A percentile compares a stretch with the other conserved stretches of the same genome.
These are phyloP conservation scores for Pseudomyrmex dendroicus DNA, from an alignment of 1,140 invertebrate genomes.

Conservation along the genomic window DNA sequence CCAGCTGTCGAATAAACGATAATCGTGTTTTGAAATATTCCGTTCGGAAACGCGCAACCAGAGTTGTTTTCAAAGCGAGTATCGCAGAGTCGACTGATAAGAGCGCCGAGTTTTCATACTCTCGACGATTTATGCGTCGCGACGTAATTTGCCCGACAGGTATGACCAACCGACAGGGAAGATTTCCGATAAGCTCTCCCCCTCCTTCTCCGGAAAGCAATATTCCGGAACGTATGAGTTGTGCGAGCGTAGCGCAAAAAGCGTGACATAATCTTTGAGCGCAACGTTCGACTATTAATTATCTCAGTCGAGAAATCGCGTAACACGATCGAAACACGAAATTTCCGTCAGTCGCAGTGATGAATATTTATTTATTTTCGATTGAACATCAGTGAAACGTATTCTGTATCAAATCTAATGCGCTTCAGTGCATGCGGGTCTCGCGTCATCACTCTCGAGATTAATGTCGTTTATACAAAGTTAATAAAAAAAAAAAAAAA, in stretches of 20 bases:
- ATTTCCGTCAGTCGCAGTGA: background rate
- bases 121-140: conserved; percentile 33
- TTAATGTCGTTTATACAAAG: too few relatives aligned
- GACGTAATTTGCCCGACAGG: conserved; percentile 41
- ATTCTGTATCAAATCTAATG: background rate
- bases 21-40: background rate
- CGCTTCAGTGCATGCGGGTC: background rate
- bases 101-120: conserved; percentile 20
- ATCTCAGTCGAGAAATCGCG: conserved; percentile 4
- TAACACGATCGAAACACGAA: background rate
- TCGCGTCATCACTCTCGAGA: background rate
- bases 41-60: background rate
- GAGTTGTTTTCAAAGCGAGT: background rate
- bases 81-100: conserved; percentile 37
- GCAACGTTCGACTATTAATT: conserved; percentile 41
- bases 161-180: conserved; percentile 41
- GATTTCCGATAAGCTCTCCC: conserved; percentile 49
- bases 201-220: conserved; percentile 30
- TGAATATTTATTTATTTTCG: conserved; percentile 5
- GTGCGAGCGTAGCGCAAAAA: conserved; percentile 1
- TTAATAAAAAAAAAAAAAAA: too few relatives aligned
- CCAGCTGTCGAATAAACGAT: background rate
- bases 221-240: conserved; percentile 35
- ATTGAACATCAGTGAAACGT: background rate
- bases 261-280: conserved; percentile 40